Evolutionary conservation across 2,113 vertebrate species (phyloP), one percentile per base, ranked within the genome.

Genomic region (Sylvietta virens): DNA sequence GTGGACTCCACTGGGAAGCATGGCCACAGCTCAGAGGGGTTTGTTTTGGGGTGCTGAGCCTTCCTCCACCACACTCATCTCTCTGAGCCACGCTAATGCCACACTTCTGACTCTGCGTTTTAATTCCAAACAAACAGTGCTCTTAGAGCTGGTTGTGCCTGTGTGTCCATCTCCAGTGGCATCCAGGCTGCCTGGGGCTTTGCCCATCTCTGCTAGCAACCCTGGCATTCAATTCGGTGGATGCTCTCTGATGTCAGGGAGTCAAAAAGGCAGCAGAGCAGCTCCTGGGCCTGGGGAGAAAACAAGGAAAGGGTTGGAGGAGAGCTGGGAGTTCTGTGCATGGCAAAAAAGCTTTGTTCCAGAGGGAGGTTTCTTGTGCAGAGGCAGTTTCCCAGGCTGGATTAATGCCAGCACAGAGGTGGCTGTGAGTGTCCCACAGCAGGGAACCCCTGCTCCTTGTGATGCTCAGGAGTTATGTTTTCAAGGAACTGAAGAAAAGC

Each of bases 251-350:
- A 96, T 57, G 97, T 86, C 82, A 97, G 91, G 35, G 84, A 93
- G 60, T 97, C 94, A 92, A 98, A 98, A 48, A 98, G 94, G 90
- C 94, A 96, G 51, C 96, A 90, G 50, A 98, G 96, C 81, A 98
- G 96, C 82, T 97, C 96, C 56, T 95, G 50, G 11, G 97, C 98
- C 98, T 98, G 88, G 13, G 83, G 72, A 83, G 77, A 70, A 83
- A 82, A 91, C 54, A 84, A 74, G 53, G 57, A 57, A 70, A 28
- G 37, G 30, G 39, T 60, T 62, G 30, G 16, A 35, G 60, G 26
- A 77, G 35, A 62, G 70, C 39, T 42, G 26, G 13, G 44, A 73
- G 44, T 69, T 83, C 62, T 69, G 20, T 35, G 48, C 1, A 1
- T 11, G 1, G 3, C 62, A 83, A 47, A 91, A 40, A 53, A 44